Base-by-base conservation (phyloP, 2,113 vertebrate genomes). In the Phocoena phocoena region DNA sequence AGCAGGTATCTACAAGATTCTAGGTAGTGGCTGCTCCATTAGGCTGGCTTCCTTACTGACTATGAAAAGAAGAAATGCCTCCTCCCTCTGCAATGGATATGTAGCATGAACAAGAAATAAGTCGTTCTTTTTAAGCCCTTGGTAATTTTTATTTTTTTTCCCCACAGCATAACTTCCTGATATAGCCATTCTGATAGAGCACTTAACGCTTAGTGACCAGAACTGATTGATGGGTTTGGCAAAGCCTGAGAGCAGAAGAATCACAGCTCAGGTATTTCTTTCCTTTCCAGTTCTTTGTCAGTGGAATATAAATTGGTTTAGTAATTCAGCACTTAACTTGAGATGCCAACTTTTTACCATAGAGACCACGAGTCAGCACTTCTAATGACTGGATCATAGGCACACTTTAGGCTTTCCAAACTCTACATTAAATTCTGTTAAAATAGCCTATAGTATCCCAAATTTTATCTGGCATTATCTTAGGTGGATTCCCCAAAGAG, bases 221-320 rank as follows among this genome's bases (percentile, higher is more conserved):
- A 76, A 84, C 8, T 81, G 82, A 90, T 38, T 63, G 23, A 92
- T 70, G 28, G 81, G 6, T 80, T 96, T 94, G 76, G 71, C 77
- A 86, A 88, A 97, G 21, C 23, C 80, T 83, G 38, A 88, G n/a
- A 80, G 58, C 53, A 96, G 67, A 90, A 62, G 4, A 80, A 15
- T 86, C 63, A 58, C 41, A 92, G 41, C 23, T 90, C 17, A 65
- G 36, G 50, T 76, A 90, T 90, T 90, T 90, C 53, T 96, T 26
- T 95, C 47, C 47, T 90, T 96, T 77, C 60, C 25, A 80, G 33
- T 44, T 67, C 74, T 84, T 94, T 95, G 67, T 77, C 93, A 97
- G 44, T 79, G 20, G 38, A 88, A 76, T 95, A 73, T 68, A 93
- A 96, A 95, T 96, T 36, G 50, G 68, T 63, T 97, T 68, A 95